Conservation (phyloP, 2,888 invertebrate genomes). For the Augiades crinisus region DNA sequence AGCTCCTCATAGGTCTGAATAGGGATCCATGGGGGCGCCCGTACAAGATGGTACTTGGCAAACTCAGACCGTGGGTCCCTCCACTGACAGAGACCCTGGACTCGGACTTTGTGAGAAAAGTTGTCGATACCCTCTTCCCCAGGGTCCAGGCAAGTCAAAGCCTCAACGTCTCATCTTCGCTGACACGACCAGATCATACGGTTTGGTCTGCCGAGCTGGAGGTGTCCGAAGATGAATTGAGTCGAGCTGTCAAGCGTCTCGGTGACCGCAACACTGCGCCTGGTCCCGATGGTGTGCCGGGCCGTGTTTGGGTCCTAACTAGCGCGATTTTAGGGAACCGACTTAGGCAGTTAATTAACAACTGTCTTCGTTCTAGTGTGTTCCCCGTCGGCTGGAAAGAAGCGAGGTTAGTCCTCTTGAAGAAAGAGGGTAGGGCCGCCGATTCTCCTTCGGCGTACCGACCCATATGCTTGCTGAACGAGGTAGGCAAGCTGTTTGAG, state of each 20-base stretch:
- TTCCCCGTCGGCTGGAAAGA: constrained; percentile 24
- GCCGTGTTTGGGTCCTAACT: constrained; percentile 15
- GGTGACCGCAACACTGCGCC: constrained; percentile 19
- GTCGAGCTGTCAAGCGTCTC: not conserved
- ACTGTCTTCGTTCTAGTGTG: constrained; percentile 3
- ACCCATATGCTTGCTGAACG: constrained; percentile 30
- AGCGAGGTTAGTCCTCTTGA: constrained; percentile 26
- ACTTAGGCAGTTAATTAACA: constrained; percentile 10
- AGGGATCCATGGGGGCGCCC: constrained; percentile 26
- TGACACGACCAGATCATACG: no score
- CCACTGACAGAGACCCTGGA: constrained; percentile 27
- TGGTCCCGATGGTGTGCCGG: constrained; percentile 25
- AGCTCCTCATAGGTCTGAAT: not conserved
- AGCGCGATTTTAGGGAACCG: constrained; percentile 2
- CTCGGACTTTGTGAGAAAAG: not conserved
- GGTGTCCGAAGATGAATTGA: not conserved
- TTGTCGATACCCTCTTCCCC: not conserved
- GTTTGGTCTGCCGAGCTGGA: not conserved
- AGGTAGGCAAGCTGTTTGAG: constrained; percentile 32
- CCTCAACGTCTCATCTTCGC: no score
- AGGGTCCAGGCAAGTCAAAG: not conserved
- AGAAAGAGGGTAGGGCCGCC: constrained; percentile 16
- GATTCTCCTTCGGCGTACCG: constrained; percentile 29
- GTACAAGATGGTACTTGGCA: constrained; percentile 26
- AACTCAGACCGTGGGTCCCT: constrained; percentile 27